A percentile compares a stretch with the other conserved stretches of the same genome.
Evolutionary conservation across 37 sponge, comb jelly and placozoan genomes (phyloP).

Genomic region (Beroe ovata): DNA sequence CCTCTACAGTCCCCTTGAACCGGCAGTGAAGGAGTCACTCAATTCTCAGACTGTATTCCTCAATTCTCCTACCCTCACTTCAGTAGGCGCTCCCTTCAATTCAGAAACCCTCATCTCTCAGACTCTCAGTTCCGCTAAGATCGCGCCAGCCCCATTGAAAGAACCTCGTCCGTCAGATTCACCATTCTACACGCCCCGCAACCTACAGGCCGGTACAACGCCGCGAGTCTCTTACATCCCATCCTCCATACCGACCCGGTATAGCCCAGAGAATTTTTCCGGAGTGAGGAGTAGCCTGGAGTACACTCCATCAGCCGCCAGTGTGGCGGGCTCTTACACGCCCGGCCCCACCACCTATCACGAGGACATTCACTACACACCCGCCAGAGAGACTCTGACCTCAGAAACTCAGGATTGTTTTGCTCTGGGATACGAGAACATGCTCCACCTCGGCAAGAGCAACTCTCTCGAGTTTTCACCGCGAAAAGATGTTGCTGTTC

Average conservation of each 20-base stretch:
- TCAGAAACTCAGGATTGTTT: conserved; percentile 13
- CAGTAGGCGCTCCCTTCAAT: neutral
- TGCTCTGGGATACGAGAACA: neutral
- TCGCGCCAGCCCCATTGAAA: neutral
- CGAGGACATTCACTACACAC: neutral
- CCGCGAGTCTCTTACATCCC: conserved; percentile 43
- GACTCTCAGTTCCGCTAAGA: neutral
- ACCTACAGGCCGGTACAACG: neutral
- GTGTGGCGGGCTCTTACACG: neutral
- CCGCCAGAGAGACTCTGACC: conserved; percentile 7
- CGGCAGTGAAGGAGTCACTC: neutral
- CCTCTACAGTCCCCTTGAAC: neutral
- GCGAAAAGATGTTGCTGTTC: neutral
- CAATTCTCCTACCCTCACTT: neutral
- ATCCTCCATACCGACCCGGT: neutral
- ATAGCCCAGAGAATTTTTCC: conserved; percentile 29
- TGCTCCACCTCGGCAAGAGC: neutral
- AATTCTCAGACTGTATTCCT: neutral
- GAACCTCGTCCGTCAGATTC: neutral
- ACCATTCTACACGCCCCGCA: conserved; percentile 11
- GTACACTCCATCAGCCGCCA: conserved; percentile 9
- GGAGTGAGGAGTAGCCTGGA: neutral
- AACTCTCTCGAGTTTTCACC: neutral
- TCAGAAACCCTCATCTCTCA: conserved; percentile 22
- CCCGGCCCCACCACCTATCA: conserved; percentile 16